Evolutionary conservation across 37 sponge, comb jelly and placozoan genomes (phyloP), one percentile per base, ranked within the genome.

Genomic region (Mnemiopsis leidyi): DNA sequence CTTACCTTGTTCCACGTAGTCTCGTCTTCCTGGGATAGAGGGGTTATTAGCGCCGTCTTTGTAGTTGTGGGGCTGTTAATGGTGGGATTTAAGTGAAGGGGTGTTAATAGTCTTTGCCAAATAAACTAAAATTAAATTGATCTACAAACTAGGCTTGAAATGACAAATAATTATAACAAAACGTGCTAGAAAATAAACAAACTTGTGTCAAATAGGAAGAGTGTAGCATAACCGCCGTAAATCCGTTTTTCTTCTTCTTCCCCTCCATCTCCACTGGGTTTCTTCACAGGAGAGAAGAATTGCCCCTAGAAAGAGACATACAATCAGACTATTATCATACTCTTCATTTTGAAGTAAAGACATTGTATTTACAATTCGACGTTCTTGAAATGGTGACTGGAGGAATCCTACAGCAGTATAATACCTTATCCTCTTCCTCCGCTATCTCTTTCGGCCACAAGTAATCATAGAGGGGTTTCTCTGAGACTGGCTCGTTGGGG

Each of bases 381-480:
- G 20, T 67, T 67, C 20, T 21, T 13, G 20, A 67, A 67, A 67
- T 67, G n/a, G n/a, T n/a, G n/a, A n/a, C n/a, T n/a, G n/a, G n/a
- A n/a, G n/a, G n/a, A n/a, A n/a, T n/a, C n/a, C n/a, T n/a, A n/a
- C n/a, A n/a, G n/a, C n/a, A n/a, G n/a, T n/a, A n/a, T n/a, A n/a
- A 48, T 48, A 48, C 61, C 61, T 48, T 48, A 13, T 48, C 61
- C 5, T 48, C 61, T 13, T 48, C 61, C 13, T 48, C 61, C 13
- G 5, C 61, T 48, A 48, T 48, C 5, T 48, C 61, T 48, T 48
- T 48, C 9, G 61, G 61, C 82, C 82, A 79, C 37, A 79, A 35
- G 36, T 79, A 30, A 2, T 79, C 82, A 36, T 79, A 79, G 36
- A 79, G 82, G 37, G 82, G 82, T 79, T 35, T 79, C 36, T 79